Evolutionary conservation across 2,113 vertebrate species (phyloP).

Genomic region (Syrrhaptes paradoxus): DNA sequence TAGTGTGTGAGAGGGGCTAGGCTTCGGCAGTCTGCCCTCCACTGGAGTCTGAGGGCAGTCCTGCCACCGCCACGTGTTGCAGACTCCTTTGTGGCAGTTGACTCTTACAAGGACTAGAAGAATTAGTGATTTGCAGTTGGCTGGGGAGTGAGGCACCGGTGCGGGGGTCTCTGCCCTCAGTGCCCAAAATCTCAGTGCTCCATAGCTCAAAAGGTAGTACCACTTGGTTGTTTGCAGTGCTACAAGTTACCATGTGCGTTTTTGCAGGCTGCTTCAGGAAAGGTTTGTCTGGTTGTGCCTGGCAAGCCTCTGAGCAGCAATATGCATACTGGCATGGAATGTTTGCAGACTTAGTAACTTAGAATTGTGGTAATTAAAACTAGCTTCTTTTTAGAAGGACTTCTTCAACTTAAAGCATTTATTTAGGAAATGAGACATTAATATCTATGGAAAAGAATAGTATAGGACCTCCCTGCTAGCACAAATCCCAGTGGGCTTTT

Average conservation of each 20-base stretch:
- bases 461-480: neutral
- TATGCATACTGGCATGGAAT: neutral
- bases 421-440: neutral
- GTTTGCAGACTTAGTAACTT: neutral
- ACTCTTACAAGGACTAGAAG: neutral
- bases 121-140: neutral
- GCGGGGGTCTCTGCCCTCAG: neutral
- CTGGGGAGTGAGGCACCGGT: neutral
- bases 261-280: neutral
- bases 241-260: neutral
- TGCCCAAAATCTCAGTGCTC: neutral
- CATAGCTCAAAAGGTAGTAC: neutral
- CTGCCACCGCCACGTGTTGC: neutral
- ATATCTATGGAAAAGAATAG: neutral
- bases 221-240: neutral
- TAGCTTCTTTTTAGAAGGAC: neutral
- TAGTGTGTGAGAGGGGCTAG: neutral
- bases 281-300: rapidly evolving
- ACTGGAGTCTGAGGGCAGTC: neutral
- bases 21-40: neutral
- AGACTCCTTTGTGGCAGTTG: neutral
- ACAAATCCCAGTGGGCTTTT: neutral
- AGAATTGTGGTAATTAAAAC: neutral
- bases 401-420: neutral
- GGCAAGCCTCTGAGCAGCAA: neutral